These are phyloP conservation scores for Apeltes quadracus DNA, from an alignment of 2,113 vertebrate species.

Conservation along the genomic window DNA sequence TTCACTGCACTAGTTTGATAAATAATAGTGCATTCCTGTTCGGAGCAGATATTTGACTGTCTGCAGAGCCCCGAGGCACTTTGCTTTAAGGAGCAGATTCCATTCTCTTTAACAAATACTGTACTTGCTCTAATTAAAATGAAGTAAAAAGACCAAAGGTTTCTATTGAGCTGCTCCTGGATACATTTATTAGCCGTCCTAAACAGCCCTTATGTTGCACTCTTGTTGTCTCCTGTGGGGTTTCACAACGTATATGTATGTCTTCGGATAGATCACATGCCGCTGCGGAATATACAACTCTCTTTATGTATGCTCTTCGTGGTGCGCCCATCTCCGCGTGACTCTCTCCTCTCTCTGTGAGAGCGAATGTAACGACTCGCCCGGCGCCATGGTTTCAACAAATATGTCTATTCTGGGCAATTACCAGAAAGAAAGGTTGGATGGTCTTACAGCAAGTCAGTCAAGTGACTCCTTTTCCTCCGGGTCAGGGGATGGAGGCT, in stretches of 20 bases:
- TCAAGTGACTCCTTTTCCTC: conserved; percentile 37
- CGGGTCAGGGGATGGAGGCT: conserved; percentile 55
- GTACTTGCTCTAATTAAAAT: background rate
- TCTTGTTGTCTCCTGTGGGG: background rate
- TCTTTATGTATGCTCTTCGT: conserved; percentile 16
- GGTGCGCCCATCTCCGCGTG: conserved; percentile 3
- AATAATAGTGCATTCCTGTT: background rate
- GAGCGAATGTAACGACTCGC: background rate
- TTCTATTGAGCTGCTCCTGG: background rate
- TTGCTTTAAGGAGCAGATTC: background rate
- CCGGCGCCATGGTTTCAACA: conserved; percentile 47
- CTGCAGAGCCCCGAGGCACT: background rate
- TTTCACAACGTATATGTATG: conserved; percentile 11
- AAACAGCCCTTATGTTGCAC: background rate
- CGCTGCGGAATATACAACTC: conserved; percentile 21
- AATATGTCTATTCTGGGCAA: conserved; percentile 19
- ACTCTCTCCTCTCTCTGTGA: conserved; percentile 11
- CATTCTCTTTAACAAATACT: background rate
- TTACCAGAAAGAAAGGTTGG: conserved; percentile 29
- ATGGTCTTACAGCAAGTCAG: conserved; percentile 31
- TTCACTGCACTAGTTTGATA: background rate
- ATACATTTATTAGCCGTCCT: background rate
- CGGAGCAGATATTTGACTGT: background rate
- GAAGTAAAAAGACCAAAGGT: background rate
- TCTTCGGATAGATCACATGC: background rate